Evolutionary conservation across 2,113 vertebrate species (phyloP), one percentile per base, ranked within the genome.

Genomic region (Pelobates fuscus): DNA sequence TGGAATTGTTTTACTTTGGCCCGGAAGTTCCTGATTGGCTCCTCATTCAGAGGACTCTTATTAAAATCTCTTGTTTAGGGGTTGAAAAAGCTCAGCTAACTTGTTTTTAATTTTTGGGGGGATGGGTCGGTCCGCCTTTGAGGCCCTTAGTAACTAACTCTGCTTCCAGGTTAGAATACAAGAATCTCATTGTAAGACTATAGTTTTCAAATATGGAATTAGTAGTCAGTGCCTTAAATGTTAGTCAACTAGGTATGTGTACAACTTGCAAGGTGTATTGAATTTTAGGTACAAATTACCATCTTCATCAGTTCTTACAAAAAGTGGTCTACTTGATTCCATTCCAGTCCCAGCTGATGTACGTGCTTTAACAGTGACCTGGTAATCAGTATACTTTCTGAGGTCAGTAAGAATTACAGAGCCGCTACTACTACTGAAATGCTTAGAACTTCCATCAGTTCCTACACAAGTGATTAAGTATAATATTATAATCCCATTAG

Each of bases 291-390:
- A 59, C 43, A 63, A 75, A 69, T 41, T 75, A 70, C 43, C 54
- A 79, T 63, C 71, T 65, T 74, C 46, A 52, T 55, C 71, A 68
- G 58, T 30, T 55, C 57, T 60, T 73, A 69, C 21, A 37, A 62
- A 52, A 5, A 60, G 44, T 24, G 41, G 32, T 14, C 66, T 68
- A 75, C 32, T 29, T 23, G 58, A 7, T 57, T 41, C 44, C 10
- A 57, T 15, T 26, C 71, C 74, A 25, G 25, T 29, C 32, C 74
- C 74, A 43, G 61, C 44, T 25, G 64, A 37, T 62, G 74, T 77
- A 37, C 66, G 60, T 43, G 74, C 74, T 23, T 27, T 68, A 68
- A 77, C 44, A 32, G 66, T 62, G 20, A 77, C 18, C 49, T 7
- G 3, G 27, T 77, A 70, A 15, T 68, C 66, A 37, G 41, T 70